Conservation (phyloP, 2,113 vertebrate genomes). For the Triplophysa dalaica region DNA sequence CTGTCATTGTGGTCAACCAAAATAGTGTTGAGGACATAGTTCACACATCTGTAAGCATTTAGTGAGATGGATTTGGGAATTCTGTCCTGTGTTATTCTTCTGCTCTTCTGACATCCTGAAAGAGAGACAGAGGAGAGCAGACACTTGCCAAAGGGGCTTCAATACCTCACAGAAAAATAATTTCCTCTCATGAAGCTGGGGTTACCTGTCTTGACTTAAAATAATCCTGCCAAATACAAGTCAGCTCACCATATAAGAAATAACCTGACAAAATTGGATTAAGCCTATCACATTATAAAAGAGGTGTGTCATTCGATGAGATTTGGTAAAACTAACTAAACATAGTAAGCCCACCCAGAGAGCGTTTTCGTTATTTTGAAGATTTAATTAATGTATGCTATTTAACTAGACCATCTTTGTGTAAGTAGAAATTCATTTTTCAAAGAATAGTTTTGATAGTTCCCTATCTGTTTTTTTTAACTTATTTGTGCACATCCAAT, state of each 20-base stretch:
- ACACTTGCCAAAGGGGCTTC: slow-evolving; percentile 46
- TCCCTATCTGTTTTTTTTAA: too few relatives aligned
- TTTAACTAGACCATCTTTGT: too few relatives aligned
- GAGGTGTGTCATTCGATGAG: too few relatives aligned
- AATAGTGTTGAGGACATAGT: slow-evolving; percentile 49
- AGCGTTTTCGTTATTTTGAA: too few relatives aligned
- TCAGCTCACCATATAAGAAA: slow-evolving; percentile 22
- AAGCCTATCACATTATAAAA: slow-evolving; percentile 20
- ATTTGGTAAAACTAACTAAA: too few relatives aligned
- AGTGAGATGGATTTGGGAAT: slow-evolving; percentile 64
- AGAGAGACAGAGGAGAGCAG: slow-evolving; percentile 67
- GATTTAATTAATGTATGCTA: too few relatives aligned
- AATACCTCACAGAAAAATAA: slow-evolving; percentile 45
- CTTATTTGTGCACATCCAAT: too few relatives aligned
- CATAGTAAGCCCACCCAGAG: too few relatives aligned
- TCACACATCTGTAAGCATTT: slow-evolving; percentile 72
- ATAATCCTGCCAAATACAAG: slow-evolving; percentile 25
- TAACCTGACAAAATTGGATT: slow-evolving; percentile 26
- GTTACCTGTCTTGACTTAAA: slow-evolving; percentile 36
- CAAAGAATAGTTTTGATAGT: too few relatives aligned
- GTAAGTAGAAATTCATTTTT: too few relatives aligned
- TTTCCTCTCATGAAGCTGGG: slow-evolving; percentile 27
- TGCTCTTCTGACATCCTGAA: slow-evolving; percentile 53
- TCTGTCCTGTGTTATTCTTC: slow-evolving; percentile 60
- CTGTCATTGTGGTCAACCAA: slow-evolving; percentile 34